phyloP scores from a whole-genome alignment of 1,140 invertebrate species.

The Cydia fagiglandana region DNA sequence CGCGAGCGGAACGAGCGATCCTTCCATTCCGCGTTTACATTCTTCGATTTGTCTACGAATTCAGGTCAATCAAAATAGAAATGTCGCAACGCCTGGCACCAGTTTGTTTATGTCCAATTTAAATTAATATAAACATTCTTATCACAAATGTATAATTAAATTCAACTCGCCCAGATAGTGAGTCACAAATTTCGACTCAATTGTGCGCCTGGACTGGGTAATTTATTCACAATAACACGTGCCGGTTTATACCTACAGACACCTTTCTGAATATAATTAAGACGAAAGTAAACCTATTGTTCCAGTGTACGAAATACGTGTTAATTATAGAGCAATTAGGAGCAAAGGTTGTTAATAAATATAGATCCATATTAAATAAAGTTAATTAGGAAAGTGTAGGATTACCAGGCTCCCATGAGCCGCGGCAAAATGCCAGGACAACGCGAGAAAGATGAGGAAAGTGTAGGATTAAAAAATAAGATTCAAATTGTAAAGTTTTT shows the following conservation, averaged over 20 bases:
- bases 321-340: neutral
- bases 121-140: constrained; percentile 29
- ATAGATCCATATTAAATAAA: too few relatives aligned
- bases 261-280: constrained; percentile 20
- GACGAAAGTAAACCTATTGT: constrained; percentile 13
- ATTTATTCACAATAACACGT: constrained; percentile 23
- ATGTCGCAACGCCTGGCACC: constrained; percentile 15
- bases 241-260: neutral
- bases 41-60: neutral
- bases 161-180: constrained; percentile 8
- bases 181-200: constrained; percentile 17
- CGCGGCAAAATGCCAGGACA: too few relatives aligned
- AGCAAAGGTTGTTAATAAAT: neutral
- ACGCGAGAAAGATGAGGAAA: too few relatives aligned
- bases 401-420: too few relatives aligned
- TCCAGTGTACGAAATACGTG: neutral
- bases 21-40: constrained; percentile 17
- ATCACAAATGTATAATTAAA: constrained; percentile 18
- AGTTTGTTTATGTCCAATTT: constrained; percentile 25
- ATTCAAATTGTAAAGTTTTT: too few relatives aligned
- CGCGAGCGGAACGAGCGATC: constrained; percentile 37
- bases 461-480: too few relatives aligned
- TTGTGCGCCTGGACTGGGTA: constrained; percentile 1
- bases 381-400: too few relatives aligned
- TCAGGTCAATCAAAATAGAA: constrained; percentile 15